Base-by-base conservation (phyloP, 2,888 invertebrate species). In the Drosophila yooni region DNA sequence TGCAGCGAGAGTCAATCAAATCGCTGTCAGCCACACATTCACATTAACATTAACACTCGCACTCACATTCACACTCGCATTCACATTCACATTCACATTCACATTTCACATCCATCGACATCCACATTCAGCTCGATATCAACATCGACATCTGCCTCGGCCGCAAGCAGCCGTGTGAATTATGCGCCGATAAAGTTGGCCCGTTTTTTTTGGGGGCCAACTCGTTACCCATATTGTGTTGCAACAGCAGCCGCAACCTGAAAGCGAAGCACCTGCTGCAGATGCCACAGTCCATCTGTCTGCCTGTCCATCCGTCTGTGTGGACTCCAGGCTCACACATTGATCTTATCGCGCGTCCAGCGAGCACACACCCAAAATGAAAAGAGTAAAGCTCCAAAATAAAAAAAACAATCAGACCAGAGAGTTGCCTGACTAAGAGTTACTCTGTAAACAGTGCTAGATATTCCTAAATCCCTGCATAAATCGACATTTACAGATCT, bases 261-360 rank as follows among this genome's bases (percentile, higher is more conserved):
- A 74, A 73, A 81, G 80, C 82, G 70, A 85, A 85, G 88, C 85
- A 89, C 86, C 86, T 89, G 89, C 89, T 89, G 86, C 88, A 87
- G 82, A 81, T 88, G 79, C 89, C 79, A 76, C 74, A 76, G 68
- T 70, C 70, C 25, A 46, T 25, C 25, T 15, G 46, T 46, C 25
- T 25, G 25, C 5, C 21, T 25, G 33, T 53, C 21, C 7, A 48
- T 53, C 64, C 10, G 58, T 60, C 53, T 40, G 31, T 38, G 15
- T 50, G 68, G 67, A 43, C 43, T 57, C 52, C 74, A 46, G 62
- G 73, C 83, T 75, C 80, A 75, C 70, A 83, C 85, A 77, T 69
- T 81, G 86, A 87, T 87, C 86, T 87, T 89, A 87, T 87, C 89
- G 71, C 54, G n/a, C 54, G 29, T 25, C 11, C 56, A 57, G 57